A percentile compares a stretch with the other conserved stretches of the same genome.
phyloP scores from a whole-genome alignment of 92 coral and sea anemone species.

The Heliopora coerulea region DNA sequence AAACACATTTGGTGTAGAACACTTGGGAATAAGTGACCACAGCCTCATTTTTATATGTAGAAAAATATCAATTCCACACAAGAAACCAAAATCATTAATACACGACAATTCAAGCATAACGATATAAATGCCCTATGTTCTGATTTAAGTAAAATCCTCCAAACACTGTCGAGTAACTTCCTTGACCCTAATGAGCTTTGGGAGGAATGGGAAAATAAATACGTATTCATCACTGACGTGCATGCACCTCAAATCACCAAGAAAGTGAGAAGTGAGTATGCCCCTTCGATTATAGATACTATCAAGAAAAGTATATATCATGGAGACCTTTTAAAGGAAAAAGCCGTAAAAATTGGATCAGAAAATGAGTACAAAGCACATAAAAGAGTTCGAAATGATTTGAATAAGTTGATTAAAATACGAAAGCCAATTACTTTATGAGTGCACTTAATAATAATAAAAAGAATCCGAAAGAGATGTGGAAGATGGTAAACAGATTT shows the following conservation, averaged over 20 bases:
- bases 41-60: too few relatives aligned
- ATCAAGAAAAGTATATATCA: not conserved
- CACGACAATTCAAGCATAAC: too few relatives aligned
- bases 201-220: constrained; percentile 27
- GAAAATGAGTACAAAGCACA: not conserved
- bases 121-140: too few relatives aligned
- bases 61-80: too few relatives aligned
- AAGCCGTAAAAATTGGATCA: constrained; percentile 4
- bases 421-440: constrained; percentile 23
- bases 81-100: too few relatives aligned
- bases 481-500: constrained; percentile 21
- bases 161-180: not conserved
- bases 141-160: not conserved
- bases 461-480: too few relatives aligned
- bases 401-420: constrained; percentile 21
- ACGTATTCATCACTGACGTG: not conserved
- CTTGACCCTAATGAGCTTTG: constrained; percentile 15
- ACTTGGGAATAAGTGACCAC: too few relatives aligned
- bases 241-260: constrained; percentile 18
- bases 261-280: constrained; percentile 16
- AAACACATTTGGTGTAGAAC: too few relatives aligned
- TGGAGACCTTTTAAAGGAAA: constrained; percentile 15
- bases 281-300: not conserved
- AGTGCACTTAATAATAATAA: not conserved
- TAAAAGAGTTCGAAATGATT: constrained; percentile 23